These are phyloP conservation scores for Crypturellus tataupa DNA, from an alignment of 2,797 vertebrate genomes.

Conservation along the genomic window DNA sequence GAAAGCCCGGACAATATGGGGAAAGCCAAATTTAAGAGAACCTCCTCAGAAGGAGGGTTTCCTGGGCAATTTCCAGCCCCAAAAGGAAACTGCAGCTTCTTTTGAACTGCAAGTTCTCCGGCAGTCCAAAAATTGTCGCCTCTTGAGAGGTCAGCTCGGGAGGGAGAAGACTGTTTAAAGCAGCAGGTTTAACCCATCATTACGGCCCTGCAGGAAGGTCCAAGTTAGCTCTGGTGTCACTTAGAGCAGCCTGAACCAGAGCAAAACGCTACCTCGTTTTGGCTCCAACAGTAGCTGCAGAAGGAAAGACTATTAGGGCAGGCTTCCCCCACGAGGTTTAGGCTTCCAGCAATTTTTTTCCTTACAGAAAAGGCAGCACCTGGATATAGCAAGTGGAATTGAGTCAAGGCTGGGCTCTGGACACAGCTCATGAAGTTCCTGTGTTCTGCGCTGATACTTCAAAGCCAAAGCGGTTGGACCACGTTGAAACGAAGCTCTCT, in stretches of 20 bases:
- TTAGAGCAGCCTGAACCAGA: accelerated
- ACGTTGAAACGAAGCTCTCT: neutral
- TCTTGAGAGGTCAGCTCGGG: neutral
- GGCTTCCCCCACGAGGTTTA: too few relatives aligned
- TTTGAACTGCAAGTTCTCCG: neutral
- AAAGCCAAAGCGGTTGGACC: neutral
- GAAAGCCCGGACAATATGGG: neutral
- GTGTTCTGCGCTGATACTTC: neutral
- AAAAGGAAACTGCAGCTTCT: neutral
- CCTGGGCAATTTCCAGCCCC: neutral
- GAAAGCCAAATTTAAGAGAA: neutral
- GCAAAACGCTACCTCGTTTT: neutral
- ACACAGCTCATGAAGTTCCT: neutral
- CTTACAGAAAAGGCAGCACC: neutral
- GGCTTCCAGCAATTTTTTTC: neutral
- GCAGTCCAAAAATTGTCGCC: accelerated
- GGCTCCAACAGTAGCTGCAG: neutral
- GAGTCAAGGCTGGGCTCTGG: neutral
- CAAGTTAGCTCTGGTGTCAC: neutral
- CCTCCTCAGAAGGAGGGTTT: neutral
- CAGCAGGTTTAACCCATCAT: neutral
- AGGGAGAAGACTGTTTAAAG: neutral
- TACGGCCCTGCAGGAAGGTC: neutral
- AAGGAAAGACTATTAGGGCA: neutral
- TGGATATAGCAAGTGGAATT: neutral